Percentiles rank a stretch among this genome's conserved stretches.
Evolutionary conservation across 2,888 invertebrate species (phyloP).

Genomic region (Rhagophthalmus giganteus): DNA sequence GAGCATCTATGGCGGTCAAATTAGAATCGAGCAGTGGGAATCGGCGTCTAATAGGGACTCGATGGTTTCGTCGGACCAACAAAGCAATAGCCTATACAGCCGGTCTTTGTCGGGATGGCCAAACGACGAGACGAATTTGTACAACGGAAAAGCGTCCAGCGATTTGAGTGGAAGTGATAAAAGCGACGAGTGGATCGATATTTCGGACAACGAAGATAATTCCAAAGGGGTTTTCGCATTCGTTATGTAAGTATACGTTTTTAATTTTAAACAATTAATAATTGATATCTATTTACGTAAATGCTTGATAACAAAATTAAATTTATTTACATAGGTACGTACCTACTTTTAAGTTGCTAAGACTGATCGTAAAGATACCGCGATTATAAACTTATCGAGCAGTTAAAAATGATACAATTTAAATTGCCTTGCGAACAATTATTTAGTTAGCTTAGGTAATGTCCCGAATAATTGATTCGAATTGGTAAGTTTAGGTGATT

Average conservation of each 20-base stretch:
- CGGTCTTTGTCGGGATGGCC: constrained; percentile 57
- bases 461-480: too few species aligned
- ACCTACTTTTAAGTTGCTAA: too few species aligned
- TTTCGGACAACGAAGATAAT: constrained; percentile 62
- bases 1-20: constrained; percentile 40
- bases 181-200: constrained; percentile 70
- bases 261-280: background rate
- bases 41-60: constrained; percentile 50
- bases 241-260: constrained; percentile 59
- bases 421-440: too few species aligned
- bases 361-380: too few species aligned
- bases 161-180: constrained; percentile 64
- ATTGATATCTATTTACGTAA: background rate
- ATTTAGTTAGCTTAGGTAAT: too few species aligned
- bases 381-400: too few species aligned
- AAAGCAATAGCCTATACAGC: constrained; percentile 65
- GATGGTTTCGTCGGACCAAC: constrained; percentile 62
- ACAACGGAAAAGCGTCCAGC: constrained; percentile 59
- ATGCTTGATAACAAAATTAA: background rate
- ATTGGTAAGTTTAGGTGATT: too few species aligned
- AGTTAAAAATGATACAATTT: too few species aligned
- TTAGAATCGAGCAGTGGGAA: constrained; percentile 31
- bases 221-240: constrained; percentile 58
- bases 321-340: background rate
- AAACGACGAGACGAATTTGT: constrained; percentile 49